A percentile compares a stretch with the other conserved stretches of the same genome.
phyloP scores from a whole-genome alignment of 2,113 vertebrate species.

The Tinamus guttatus region DNA sequence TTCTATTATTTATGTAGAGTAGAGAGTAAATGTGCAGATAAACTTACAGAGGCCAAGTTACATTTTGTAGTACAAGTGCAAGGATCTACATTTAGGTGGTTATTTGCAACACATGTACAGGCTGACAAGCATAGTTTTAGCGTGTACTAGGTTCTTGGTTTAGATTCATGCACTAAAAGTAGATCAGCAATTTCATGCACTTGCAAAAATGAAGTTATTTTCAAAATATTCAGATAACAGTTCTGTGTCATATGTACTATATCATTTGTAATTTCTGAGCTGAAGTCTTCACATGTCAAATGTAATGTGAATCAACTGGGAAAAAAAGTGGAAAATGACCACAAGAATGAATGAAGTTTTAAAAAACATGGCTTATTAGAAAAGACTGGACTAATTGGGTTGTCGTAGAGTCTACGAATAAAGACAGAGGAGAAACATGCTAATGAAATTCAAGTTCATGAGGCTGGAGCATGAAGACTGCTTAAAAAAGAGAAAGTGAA shows the following conservation, averaged over 20 bases:
- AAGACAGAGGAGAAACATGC: not conserved
- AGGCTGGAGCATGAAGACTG: not conserved
- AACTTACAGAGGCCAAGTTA: not conserved
- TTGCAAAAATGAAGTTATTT: not conserved
- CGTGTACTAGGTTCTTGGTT: not conserved
- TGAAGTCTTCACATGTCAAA: not conserved
- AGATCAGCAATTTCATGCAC: not conserved
- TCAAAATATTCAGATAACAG: not conserved
- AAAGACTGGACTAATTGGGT: not conserved
- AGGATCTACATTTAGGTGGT: not conserved
- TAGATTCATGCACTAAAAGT: not conserved
- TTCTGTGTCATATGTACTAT: not conserved
- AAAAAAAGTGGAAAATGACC: not conserved
- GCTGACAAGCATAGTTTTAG: not conserved
- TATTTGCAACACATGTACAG: not conserved
- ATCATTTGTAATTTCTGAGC: not conserved
- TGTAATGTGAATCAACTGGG: not conserved
- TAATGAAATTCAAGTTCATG: not conserved
- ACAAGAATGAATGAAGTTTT: not conserved
- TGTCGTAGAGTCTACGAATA: not conserved
- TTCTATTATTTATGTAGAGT: not conserved
- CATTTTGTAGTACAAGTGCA: not conserved
- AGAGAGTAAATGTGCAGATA: not conserved
- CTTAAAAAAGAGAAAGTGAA: not conserved
- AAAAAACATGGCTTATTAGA: not conserved